Evolutionary conservation across 1,140 invertebrate genomes (phyloP).

Genomic region (Drosophila equinoxialis): DNA sequence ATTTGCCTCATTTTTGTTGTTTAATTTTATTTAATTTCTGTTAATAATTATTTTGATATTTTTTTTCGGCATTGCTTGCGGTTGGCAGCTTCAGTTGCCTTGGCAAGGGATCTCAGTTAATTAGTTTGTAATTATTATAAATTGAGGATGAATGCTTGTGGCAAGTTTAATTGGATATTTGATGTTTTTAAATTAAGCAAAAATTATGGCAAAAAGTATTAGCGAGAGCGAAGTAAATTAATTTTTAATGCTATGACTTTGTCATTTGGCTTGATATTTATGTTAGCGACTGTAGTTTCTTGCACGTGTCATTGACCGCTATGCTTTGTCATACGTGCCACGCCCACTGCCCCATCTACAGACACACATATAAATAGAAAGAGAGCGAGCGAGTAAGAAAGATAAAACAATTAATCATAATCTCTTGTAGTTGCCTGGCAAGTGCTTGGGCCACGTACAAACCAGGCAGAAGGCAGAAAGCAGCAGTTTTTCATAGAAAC

Average conservation of each 20-base stretch:
- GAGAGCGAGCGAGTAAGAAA: constrained; percentile 6
- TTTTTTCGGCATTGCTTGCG: constrained; percentile 73
- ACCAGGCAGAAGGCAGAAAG: constrained; percentile 8
- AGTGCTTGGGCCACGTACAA: constrained; percentile 65
- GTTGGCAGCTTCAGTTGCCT: constrained; percentile 63
- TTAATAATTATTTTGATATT: constrained; percentile 80
- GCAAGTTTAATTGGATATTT: constrained; percentile 82
- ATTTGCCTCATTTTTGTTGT: constrained; percentile 4
- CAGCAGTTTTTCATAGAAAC: constrained; percentile 65
- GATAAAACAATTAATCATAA: constrained; percentile 72
- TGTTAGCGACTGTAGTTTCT: constrained; percentile 43
- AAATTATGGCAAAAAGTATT: constrained; percentile 70
- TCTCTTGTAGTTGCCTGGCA: constrained; percentile 68
- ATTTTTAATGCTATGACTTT: constrained; percentile 75
- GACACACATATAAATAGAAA: constrained; percentile 4
- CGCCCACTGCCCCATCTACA: constrained; percentile 39
- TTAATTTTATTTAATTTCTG: constrained; percentile 80
- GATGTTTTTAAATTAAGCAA: constrained; percentile 75
- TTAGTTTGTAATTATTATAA: constrained; percentile 82
- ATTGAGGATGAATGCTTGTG: constrained; percentile 82
- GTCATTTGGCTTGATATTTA: constrained; percentile 66
- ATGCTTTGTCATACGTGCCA: constrained; percentile 71
- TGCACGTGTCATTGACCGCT: constrained; percentile 63
- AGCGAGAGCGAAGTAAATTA: constrained; percentile 66
- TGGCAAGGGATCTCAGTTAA: constrained; percentile 73